Evolutionary conservation across 2,797 vertebrate species (phyloP).

Genomic region (Enteromius mattozi): DNA sequence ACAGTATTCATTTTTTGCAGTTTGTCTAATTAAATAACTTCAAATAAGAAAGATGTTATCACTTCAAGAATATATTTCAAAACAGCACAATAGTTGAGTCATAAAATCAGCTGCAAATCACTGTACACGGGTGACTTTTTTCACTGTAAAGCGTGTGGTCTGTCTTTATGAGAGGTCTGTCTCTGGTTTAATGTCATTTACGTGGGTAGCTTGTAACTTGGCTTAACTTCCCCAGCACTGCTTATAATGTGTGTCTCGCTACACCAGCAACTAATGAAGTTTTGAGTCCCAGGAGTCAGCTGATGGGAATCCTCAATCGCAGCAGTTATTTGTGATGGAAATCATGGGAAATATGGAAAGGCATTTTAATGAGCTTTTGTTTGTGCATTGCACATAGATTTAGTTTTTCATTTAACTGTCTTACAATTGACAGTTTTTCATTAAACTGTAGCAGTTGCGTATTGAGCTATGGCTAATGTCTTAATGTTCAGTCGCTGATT

Average conservation of each 20-base stretch:
- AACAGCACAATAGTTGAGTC: background rate
- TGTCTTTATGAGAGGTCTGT: background rate
- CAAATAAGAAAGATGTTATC: no score
- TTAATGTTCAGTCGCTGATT: conserved; percentile 12
- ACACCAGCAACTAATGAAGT: background rate
- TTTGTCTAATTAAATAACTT: no score
- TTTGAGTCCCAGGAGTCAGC: background rate
- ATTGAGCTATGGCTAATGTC: conserved; percentile 19
- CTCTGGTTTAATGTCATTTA: background rate
- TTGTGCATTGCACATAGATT: background rate
- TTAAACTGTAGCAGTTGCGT: conserved; percentile 12
- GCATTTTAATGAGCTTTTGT: conserved; percentile 32
- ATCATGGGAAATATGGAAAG: conserved; percentile 37
- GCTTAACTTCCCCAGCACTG: background rate
- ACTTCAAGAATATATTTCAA: background rate
- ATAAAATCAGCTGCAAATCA: background rate
- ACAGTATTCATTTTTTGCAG: no score
- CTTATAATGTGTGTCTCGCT: conserved; percentile 11
- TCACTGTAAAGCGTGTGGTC: background rate
- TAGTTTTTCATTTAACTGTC: background rate
- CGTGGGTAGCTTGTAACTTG: background rate
- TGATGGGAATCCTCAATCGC: background rate
- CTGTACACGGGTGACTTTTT: background rate
- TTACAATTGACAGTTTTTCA: conserved; percentile 26
- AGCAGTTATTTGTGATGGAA: background rate